A percentile compares a stretch with the other conserved stretches of the same genome.
These are phyloP conservation scores for Nephotettix cincticeps DNA, from an alignment of 1,140 invertebrate species.

Conservation along the genomic window DNA sequence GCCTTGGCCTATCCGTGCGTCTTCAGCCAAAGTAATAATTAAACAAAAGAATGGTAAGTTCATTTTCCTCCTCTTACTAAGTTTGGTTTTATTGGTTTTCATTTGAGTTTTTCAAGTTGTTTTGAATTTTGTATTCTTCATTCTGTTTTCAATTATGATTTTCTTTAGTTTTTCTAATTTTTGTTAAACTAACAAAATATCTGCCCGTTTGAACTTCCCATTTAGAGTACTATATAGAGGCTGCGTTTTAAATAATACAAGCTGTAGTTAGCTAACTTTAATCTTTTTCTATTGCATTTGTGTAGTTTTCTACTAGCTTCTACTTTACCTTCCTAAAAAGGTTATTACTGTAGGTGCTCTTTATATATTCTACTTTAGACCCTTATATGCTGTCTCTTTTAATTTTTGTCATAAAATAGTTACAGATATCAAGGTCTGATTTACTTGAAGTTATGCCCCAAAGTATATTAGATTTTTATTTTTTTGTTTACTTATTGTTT, in stretches of 20 bases:
- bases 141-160: conserved; percentile 23
- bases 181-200: neutral
- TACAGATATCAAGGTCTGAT: too few relatives aligned
- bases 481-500: too few relatives aligned
- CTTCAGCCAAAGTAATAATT: conserved; percentile 58
- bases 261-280: neutral
- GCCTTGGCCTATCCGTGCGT: conserved; percentile 48
- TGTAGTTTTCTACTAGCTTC: conserved; percentile 3
- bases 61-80: conserved; percentile 36
- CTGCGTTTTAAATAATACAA: neutral
- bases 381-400: too few relatives aligned
- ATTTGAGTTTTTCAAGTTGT: conserved; percentile 38
- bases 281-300: neutral
- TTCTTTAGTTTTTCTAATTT: conserved; percentile 30
- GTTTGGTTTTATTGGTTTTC: conserved; percentile 40
- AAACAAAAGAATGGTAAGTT: conserved; percentile 59
- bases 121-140: conserved; percentile 29
- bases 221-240: neutral
- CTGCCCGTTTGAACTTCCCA: conserved; percentile 4
- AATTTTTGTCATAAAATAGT: too few relatives aligned
- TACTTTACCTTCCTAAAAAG: neutral
- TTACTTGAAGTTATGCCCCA: too few relatives aligned
- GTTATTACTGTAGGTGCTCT: too few relatives aligned
- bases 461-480: too few relatives aligned
- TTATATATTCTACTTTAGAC: too few relatives aligned